Percentiles rank a stretch among this genome's conserved stretches.
Evolutionary conservation across 2,888 invertebrate genomes (phyloP).

Genomic region (Lasiommata megera): DNA sequence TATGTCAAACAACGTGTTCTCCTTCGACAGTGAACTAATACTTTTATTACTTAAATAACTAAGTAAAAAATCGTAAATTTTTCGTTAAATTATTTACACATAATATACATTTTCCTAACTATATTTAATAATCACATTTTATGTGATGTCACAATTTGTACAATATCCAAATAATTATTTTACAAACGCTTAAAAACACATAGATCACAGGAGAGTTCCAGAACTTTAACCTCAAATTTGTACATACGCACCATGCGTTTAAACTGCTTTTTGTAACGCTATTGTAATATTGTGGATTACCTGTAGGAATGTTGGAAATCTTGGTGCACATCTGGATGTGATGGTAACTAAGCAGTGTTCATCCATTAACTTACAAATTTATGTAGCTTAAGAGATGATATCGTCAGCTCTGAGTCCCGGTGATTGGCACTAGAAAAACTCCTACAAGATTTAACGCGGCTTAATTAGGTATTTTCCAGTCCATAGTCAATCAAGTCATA

Average conservation of each 20-base stretch:
- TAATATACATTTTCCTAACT: conserved; percentile 35
- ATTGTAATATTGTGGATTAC: too few relatives aligned
- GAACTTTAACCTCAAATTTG: conserved; percentile 51
- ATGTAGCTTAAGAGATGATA: too few relatives aligned
- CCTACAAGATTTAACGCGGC: too few relatives aligned
- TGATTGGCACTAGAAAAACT: too few relatives aligned
- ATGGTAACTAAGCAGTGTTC: too few relatives aligned
- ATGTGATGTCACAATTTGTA: conserved; percentile 41
- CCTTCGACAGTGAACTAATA: background rate
- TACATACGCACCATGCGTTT: conserved; percentile 7
- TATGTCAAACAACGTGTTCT: background rate
- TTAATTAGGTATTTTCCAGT: too few relatives aligned
- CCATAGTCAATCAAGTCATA: too few relatives aligned
- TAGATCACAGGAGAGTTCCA: conserved; percentile 81
- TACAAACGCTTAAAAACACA: conserved; percentile 61
- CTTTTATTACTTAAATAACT: background rate
- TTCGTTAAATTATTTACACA: conserved; percentile 38
- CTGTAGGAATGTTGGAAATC: too few relatives aligned
- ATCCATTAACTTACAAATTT: too few relatives aligned
- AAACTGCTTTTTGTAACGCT: too few relatives aligned
- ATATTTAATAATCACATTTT: conserved; percentile 42
- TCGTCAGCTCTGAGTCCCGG: too few relatives aligned
- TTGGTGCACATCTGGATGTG: too few relatives aligned
- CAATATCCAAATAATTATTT: conserved; percentile 43
- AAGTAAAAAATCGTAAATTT: conserved; percentile 3